Percentiles rank a stretch among this genome's conserved stretches.
Conservation (phyloP, 2,797 vertebrate species). For the Dendrocincla fuliginosa region DNA sequence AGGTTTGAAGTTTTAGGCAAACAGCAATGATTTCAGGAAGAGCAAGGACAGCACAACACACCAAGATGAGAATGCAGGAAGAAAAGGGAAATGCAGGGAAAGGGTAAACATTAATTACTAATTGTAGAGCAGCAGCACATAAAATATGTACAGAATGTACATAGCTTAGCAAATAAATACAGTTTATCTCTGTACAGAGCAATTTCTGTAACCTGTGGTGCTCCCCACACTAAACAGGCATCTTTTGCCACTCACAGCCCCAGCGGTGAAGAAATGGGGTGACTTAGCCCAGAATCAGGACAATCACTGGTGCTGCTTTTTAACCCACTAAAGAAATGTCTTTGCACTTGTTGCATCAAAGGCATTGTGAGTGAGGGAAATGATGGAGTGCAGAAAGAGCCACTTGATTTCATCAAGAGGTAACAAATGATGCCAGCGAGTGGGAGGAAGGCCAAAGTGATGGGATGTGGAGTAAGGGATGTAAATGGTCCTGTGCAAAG, state of each 20-base stretch:
- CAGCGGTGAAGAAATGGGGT: neutral
- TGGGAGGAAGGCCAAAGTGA: neutral
- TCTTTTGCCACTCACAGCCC: neutral
- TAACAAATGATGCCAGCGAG: neutral
- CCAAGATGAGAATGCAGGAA: neutral
- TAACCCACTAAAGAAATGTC: neutral
- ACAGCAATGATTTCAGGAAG: neutral
- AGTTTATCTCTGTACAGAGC: neutral
- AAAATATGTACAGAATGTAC: neutral
- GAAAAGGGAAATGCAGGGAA: neutral
- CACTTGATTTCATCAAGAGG: neutral
- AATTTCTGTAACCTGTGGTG: neutral
- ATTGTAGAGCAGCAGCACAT: neutral
- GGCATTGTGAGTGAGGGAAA: neutral
- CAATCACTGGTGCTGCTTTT: neutral
- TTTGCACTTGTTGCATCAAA: neutral
- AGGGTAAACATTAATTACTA: neutral
- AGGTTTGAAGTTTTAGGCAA: neutral
- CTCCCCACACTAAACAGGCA: neutral
- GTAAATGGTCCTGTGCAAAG: neutral
- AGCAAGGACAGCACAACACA: neutral
- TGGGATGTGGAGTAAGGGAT: neutral
- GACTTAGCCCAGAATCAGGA: neutral
- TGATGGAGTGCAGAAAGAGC: neutral
- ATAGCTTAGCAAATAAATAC: neutral